phyloP scores from a whole-genome alignment of 2,888 invertebrate genomes.

The Proisotoma minuta region DNA sequence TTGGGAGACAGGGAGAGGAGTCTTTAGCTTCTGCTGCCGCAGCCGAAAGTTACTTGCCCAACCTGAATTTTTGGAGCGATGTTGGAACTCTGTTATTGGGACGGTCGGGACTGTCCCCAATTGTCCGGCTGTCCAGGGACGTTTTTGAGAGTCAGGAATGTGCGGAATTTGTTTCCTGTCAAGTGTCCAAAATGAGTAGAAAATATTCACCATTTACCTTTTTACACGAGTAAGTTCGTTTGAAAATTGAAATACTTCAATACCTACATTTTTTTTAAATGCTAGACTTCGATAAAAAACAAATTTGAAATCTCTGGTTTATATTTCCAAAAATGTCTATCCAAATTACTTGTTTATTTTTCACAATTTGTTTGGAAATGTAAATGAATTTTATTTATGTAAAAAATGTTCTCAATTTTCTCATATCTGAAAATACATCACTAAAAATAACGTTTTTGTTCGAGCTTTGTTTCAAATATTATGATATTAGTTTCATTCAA shows the following conservation, averaged over 20 bases:
- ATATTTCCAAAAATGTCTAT: not conserved
- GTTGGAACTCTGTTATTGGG: slow-evolving; percentile 23
- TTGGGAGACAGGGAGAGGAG: too few relatives aligned
- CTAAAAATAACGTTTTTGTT: too few relatives aligned
- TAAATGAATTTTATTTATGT: too few relatives aligned
- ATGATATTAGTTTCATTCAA: too few relatives aligned
- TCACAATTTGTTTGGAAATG: too few relatives aligned
- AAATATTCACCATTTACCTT: slow-evolving; percentile 19
- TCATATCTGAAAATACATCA: too few relatives aligned
- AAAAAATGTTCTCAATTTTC: not conserved
- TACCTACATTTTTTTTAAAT: too few relatives aligned
- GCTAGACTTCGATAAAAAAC: too few relatives aligned
- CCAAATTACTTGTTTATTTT: too few relatives aligned
- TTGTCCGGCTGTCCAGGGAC: slow-evolving; percentile 31
- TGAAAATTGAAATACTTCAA: too few relatives aligned
- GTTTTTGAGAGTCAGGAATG: slow-evolving; percentile 38
- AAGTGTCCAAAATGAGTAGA: slow-evolving; percentile 23
- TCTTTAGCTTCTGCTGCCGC: not conserved
- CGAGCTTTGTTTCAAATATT: too few relatives aligned
- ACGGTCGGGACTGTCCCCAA: slow-evolving; percentile 27
- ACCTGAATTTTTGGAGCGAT: slow-evolving; percentile 28
- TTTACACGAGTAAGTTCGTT: slow-evolving; percentile 28
- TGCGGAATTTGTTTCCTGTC: slow-evolving; percentile 32
- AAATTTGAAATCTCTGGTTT: too few relatives aligned
- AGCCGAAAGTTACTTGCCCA: slow-evolving; percentile 22